Evolutionary conservation across 2,888 invertebrate genomes (phyloP).

Genomic region (Eupithecia inturbata): DNA sequence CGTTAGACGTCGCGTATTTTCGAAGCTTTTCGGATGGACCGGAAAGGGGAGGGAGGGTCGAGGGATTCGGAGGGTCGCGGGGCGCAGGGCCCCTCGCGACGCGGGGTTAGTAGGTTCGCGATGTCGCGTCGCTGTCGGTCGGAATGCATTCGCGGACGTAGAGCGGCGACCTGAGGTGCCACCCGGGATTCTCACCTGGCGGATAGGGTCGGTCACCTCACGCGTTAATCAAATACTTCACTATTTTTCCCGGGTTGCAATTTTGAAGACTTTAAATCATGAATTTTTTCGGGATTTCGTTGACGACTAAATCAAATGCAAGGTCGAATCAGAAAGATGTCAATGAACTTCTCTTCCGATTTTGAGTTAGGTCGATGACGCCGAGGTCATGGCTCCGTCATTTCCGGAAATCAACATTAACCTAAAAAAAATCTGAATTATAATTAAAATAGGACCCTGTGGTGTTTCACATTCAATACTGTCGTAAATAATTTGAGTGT

Average conservation of each 20-base stretch:
- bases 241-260: slow-evolving; percentile 45
- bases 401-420: slow-evolving; percentile 45
- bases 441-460: slow-evolving; percentile 45
- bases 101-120: slow-evolving; percentile 84
- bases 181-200: slow-evolving; percentile 76
- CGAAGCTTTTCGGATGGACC: slow-evolving; percentile 80
- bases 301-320: slow-evolving; percentile 65
- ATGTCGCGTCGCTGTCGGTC: slow-evolving; percentile 82
- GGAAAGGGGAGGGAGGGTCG: slow-evolving; percentile 74
- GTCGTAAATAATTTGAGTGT: slow-evolving; percentile 63
- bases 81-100: slow-evolving; percentile 80
- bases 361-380: slow-evolving; percentile 81
- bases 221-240: slow-evolving; percentile 55
- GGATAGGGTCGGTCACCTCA: slow-evolving; percentile 70
- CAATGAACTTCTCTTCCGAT: slow-evolving; percentile 80
- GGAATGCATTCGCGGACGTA: slow-evolving; percentile 84
- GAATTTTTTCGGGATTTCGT: slow-evolving; percentile 61
- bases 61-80: slow-evolving; percentile 79
- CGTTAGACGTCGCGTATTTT: slow-evolving; percentile 78
- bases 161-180: slow-evolving; percentile 82
- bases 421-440: slow-evolving; percentile 32
- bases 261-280: slow-evolving; percentile 39
- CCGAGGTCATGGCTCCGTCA: slow-evolving; percentile 64
- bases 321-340: slow-evolving; percentile 79
- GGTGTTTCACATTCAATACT: slow-evolving; percentile 48